These are phyloP conservation scores for Indicator maculatus DNA, from an alignment of 2,113 vertebrate species.

Conservation along the genomic window DNA sequence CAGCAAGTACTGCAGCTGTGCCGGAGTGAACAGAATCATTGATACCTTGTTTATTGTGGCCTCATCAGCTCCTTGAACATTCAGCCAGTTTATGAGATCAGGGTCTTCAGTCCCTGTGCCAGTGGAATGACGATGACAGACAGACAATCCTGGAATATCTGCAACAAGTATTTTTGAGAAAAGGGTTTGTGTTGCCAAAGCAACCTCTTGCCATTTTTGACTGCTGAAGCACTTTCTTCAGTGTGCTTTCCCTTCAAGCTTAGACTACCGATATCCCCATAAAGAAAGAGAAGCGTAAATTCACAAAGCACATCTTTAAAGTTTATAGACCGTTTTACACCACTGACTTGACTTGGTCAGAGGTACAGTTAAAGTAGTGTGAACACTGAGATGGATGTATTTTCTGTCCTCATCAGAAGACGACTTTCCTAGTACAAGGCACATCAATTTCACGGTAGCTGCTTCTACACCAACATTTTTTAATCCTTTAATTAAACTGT, in stretches of 20 bases:
- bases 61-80: conserved; percentile 84
- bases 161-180: conserved; percentile 5
- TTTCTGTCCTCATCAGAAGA: neutral
- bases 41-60: conserved; percentile 89
- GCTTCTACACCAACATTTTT: neutral
- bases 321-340: neutral
- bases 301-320: neutral
- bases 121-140: conserved; percentile 51
- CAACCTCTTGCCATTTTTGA: neutral
- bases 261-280: neutral
- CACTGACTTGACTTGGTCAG: neutral
- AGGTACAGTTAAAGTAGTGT: neutral
- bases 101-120: conserved; percentile 72
- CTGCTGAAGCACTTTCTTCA: neutral
- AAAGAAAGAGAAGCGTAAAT: neutral
- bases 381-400: neutral
- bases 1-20: neutral
- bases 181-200: conserved; percentile 20
- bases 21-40: neutral
- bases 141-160: conserved; percentile 79
- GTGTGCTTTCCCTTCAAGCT: neutral
- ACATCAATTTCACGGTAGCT: neutral
- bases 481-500: neutral
- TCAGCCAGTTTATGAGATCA: conserved; percentile 88
- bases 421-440: neutral